A percentile compares a stretch with the other conserved stretches of the same genome.
These are phyloP conservation scores for Malthinus flaveolus DNA, from an alignment of 2,888 invertebrate species.

Conservation along the genomic window DNA sequence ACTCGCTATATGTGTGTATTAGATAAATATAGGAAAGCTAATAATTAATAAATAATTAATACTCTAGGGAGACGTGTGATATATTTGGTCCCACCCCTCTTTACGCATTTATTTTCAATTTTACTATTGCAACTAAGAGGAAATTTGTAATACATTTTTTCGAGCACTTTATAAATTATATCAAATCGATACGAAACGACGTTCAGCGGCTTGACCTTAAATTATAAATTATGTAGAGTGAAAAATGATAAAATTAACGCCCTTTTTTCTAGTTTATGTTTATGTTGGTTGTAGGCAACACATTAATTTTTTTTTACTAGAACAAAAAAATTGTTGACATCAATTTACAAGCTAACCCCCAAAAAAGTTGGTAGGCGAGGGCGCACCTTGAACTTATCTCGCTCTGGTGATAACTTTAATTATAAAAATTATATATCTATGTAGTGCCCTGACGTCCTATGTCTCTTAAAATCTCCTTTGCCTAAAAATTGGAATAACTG, in stretches of 20 bases:
- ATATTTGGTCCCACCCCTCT: constrained; percentile 43
- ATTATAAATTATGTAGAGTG: constrained; percentile 40
- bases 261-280: constrained; percentile 14
- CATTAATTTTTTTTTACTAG: constrained; percentile 1
- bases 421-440: too few species aligned
- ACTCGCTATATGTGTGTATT: constrained; percentile 13
- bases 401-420: too few species aligned
- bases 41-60: constrained; percentile 49
- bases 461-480: too few species aligned
- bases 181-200: constrained; percentile 44
- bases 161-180: constrained; percentile 45
- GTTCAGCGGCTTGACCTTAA: constrained; percentile 35
- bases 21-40: constrained; percentile 26
- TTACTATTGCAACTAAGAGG: constrained; percentile 45
- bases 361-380: too few species aligned
- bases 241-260: constrained; percentile 37
- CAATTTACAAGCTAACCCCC: too few species aligned
- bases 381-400: too few species aligned
- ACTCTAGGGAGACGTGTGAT: constrained; percentile 44
- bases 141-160: constrained; percentile 39
- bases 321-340: too few species aligned
- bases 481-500: too few species aligned
- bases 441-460: too few species aligned
- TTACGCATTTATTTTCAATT: constrained; percentile 51
- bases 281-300: background rate